Base-by-base conservation (phyloP, 2,888 invertebrate species). In the Macropis europaea region DNA sequence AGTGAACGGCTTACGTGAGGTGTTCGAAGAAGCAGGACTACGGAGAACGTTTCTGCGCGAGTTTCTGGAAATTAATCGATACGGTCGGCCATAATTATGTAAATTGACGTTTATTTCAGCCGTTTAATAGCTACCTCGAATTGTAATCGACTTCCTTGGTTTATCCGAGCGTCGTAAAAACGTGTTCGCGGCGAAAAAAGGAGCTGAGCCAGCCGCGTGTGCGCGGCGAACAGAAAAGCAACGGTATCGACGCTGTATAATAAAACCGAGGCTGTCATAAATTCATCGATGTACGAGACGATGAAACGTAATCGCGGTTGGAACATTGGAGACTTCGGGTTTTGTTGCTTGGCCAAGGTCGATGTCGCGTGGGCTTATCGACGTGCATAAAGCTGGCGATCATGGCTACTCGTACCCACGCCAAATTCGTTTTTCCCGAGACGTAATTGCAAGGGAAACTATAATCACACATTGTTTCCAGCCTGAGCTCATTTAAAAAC, bases 321-420 rank as follows among this genome's bases (percentile, higher is more conserved):
- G 40, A 32, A 15, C 28, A 38, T 47, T 26, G 61, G 22, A 70
- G 59, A 19, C 77, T 71, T 72, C 60, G 17, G 54, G 45, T 19
- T 59, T 72, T 56, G 63, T 36, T 61, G 61, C 57, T 48, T 17
- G 57, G 66, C 61, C 78, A 77, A 75, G 78, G 79, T 68, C 70
- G 48, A 60, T 43, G 22, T 53, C 43, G 59, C 42, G 56, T 52
- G 28, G 57, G 56, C 69, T 81, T 81, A 71, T 67, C 76, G 57
- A 47, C 47, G 19, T 24, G 30, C 64, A 40, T 69, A 73, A 80
- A 76, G 60, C 30, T 32, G n/a, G 30, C 57, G 22, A 38, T 78
- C 64, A 71, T 63, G 60, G 38, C 59, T 66, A 5, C 13, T 26
- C 26, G 67, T 59, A 60, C 59, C 40, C 59, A 56, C 61, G 52